Conservation (phyloP, 2,888 invertebrate species). For the Drosophila heteroneura region DNA sequence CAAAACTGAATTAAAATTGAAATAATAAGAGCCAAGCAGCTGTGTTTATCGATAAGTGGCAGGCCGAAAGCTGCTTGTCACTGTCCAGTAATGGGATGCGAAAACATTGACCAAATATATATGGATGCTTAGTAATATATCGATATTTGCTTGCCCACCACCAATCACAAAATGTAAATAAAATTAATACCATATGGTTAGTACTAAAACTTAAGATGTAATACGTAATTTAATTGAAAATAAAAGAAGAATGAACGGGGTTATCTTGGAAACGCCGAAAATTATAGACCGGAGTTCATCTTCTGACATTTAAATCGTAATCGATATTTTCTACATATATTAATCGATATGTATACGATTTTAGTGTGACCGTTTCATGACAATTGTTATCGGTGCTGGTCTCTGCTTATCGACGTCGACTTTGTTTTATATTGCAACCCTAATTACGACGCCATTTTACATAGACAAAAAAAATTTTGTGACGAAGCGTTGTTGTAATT, state of each 20-base stretch:
- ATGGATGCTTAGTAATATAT: background rate
- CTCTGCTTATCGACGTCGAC: constrained; percentile 15
- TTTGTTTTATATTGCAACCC: constrained; percentile 35
- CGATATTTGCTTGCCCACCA: background rate
- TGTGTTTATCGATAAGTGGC: constrained; percentile 25
- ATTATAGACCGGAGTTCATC: background rate
- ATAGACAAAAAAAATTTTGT: constrained; percentile 43
- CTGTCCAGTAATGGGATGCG: background rate
- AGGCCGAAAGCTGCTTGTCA: constrained; percentile 40
- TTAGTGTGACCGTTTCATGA: constrained; percentile 26
- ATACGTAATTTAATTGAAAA: background rate
- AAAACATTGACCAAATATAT: background rate
- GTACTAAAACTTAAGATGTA: background rate
- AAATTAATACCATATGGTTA: background rate
- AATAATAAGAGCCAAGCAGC: constrained; percentile 5
- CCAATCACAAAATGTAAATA: background rate
- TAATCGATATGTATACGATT: background rate
- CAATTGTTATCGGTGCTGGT: background rate
- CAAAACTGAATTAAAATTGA: background rate
- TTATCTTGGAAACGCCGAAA: background rate
- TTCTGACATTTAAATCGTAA: background rate
- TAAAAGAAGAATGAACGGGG: background rate
- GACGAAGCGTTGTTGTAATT: constrained; percentile 71
- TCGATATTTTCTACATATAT: background rate
- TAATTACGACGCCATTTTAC: constrained; percentile 71